phyloP scores from a whole-genome alignment of 2,113 vertebrate species.

The Platichthys flesus region DNA sequence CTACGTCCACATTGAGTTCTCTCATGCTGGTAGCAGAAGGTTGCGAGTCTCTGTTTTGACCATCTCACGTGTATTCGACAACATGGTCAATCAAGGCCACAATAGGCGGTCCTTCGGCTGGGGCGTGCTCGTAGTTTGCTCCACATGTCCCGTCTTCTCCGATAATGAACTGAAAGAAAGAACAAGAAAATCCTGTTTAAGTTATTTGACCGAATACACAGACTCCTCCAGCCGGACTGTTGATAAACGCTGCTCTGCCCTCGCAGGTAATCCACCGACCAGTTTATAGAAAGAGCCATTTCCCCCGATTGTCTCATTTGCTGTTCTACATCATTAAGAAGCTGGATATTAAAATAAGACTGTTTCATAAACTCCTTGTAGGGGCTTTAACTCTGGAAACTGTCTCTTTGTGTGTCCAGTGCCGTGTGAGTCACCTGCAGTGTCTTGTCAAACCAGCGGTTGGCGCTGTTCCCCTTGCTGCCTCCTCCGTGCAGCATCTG shows the following conservation, averaged over 20 bases:
- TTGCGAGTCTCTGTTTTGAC: not conserved
- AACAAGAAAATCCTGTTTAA: not conserved
- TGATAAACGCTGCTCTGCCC: too few relatives aligned
- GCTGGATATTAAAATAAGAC: too few relatives aligned
- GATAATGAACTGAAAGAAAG: conserved; percentile 87
- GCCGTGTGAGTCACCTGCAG: conserved; percentile 84
- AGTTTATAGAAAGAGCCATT: too few relatives aligned
- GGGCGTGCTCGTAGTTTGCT: conserved; percentile 92
- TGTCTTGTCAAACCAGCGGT: conserved; percentile 99
- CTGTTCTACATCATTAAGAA: too few relatives aligned
- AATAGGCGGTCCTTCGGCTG: conserved; percentile 93
- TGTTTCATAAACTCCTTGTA: too few relatives aligned
- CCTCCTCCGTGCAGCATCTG: conserved; percentile 98
- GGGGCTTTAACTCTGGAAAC: too few relatives aligned
- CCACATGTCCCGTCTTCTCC: conserved; percentile 95
- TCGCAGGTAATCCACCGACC: too few relatives aligned
- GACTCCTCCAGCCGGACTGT: too few relatives aligned
- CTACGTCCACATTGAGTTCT: not conserved
- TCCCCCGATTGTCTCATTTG: too few relatives aligned
- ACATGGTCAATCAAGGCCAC: conserved; percentile 91
- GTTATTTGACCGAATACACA: too few relatives aligned
- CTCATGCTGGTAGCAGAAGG: too few relatives aligned
- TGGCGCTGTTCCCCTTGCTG: conserved; percentile 90
- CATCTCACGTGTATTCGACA: conserved; percentile 91
- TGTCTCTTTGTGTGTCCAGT: not conserved